These are phyloP conservation scores for Macrotrachela quadricornifera DNA, from an alignment of 1,140 invertebrate genomes.

Conservation along the genomic window DNA sequence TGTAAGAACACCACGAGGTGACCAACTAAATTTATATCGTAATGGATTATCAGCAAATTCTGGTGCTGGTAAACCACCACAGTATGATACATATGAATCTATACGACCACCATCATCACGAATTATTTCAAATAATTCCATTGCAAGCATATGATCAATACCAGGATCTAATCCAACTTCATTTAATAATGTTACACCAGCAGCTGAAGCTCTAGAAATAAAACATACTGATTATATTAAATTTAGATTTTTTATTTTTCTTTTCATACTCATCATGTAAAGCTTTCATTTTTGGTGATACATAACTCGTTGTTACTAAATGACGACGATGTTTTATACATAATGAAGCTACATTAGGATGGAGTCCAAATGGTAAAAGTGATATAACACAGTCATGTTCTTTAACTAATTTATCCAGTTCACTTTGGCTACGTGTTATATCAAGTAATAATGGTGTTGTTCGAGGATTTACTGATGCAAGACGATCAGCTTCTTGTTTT, in stretches of 20 bases:
- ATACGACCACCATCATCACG: constrained; percentile 46
- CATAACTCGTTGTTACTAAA: constrained; percentile 88
- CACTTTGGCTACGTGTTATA: constrained; percentile 45
- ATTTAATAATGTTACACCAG: constrained; percentile 70
- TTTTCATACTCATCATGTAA: constrained; percentile 50
- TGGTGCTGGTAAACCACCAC: constrained; percentile 80
- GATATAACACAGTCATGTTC: constrained; percentile 58
- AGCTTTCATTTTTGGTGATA: constrained; percentile 54
- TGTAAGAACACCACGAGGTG: constrained; percentile 62
- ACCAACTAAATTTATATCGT: constrained; percentile 83
- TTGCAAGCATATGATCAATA: constrained; percentile 83
- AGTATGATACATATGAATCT: constrained; percentile 57
- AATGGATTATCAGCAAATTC: constrained; percentile 77
- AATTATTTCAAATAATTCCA: constrained; percentile 83
- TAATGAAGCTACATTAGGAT: constrained; percentile 53
- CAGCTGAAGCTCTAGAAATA: constrained; percentile 45
- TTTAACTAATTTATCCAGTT: constrained; percentile 46
- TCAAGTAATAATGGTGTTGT: constrained; percentile 60
- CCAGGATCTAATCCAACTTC: constrained; percentile 93
- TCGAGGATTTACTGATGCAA: constrained; percentile 40
- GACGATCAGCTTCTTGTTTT: constrained; percentile 6
- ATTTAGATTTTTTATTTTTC: not conserved
- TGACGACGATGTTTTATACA: constrained; percentile 66
- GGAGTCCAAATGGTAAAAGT: constrained; percentile 69
- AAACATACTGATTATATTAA: not conserved